Base-by-base conservation (phyloP, 2,797 vertebrate genomes). In the Gila robusta region DNA sequence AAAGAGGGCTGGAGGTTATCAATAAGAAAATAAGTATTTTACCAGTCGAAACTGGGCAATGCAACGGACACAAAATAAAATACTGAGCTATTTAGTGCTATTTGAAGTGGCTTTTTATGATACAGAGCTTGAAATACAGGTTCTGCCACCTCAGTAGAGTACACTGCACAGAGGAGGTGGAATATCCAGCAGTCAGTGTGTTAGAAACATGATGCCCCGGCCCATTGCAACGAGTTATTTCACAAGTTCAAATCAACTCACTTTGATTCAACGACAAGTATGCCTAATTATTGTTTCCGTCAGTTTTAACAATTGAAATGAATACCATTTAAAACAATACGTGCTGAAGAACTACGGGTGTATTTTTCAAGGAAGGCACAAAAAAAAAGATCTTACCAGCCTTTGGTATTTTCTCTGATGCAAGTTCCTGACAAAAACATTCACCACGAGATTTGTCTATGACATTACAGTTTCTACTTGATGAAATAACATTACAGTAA, bases 61-160 rank as follows among this genome's bases (percentile, higher is more conserved):
- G 32, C 5, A 80, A 67, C 17, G 0, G 5, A 23, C 26, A 47
- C 26, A 47, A 47, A 44, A 80, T 1, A 69, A 35, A 81, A 82
- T 19, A 26, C 80, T 11, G 5, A 35, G 41, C 2, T 4, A 23
- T 49, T 67, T 49, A 23, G 21, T 37, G 4, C 2, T 26, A 8
- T 23, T 26, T 19, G 44, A 44, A n/a, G 14, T n/a, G 47, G n/a
- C 10, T 82, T 56, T 19, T 44, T 17, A 49, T 49, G 23, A 54
- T 8, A 56, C 81, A 41, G 35, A 41, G 49, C 52, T 62, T 73
- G 78, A 67, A 86, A 74, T 52, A 74, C 84, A 74, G 70, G 84
- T 86, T 86, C 35, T 1, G 21, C 14, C 21, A 71, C 12, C 7
- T 47, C 49, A 32, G 44, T 19, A 23, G 35, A 52, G 62, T 23